Base-by-base conservation (phyloP, 2,797 vertebrate genomes). In the Leptodactylus fallax region DNA sequence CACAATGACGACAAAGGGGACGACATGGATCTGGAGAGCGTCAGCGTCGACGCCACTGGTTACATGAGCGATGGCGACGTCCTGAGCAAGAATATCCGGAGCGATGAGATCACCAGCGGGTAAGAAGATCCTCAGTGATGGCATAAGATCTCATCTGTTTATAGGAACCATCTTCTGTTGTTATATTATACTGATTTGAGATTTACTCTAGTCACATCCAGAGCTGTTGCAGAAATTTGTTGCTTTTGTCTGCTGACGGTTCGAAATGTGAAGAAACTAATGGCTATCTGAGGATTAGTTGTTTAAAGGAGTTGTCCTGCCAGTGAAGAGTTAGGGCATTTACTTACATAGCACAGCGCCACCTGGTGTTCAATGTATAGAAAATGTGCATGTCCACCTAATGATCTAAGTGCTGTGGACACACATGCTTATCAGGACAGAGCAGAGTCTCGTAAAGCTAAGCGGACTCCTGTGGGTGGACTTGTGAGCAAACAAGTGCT, bases 1-100 rank as follows among this genome's bases (percentile, higher is more conserved):
- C 95, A 96, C 0, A 71, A 92, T 56, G 96, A 96, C 2, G 95
- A 96, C 90, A 96, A 95, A 91, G 94, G 95, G 0, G 97, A 96
- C 1, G 95, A 95, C 14, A 86, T 96, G 0, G 97, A 97, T 81
- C 92, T 98, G 27, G 97, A 97, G 36, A 93, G 93, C 81, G 93
- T 98, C 58, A 56, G 94, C 91, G 91, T 97, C 95, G 98, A 99
- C 0, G 95, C 97, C 74, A 95, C 97, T 0, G 98, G 98, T 13
- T 99, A 99, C 91, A 99, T 99, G 97, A 99, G 98, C 0, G 98
- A 99, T 0, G 98, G 98, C 6, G 98, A 99, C 0, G 97, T 99
- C 85, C 94, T 99, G 90, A 96, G 95, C 93, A 99, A 99, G 95
- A 99, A 97, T 65, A 93, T 96, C 84, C 93, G 96, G 23, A 90